phyloP scores from a whole-genome alignment of 2,888 invertebrate genomes.

The Ganaspis brasiliensis region DNA sequence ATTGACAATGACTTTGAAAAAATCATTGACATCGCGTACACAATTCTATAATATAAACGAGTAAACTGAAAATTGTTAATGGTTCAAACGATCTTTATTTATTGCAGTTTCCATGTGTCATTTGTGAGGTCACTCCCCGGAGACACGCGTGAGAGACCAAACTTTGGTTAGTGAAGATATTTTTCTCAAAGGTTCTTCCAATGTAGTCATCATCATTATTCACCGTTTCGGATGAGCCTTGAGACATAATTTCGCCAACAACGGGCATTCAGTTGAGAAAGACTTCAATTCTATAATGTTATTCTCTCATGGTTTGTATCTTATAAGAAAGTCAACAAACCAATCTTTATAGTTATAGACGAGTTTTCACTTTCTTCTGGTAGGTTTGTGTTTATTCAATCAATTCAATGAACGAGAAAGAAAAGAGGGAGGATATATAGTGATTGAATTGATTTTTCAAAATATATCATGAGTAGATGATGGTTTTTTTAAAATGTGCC shows the following conservation, averaged over 20 bases:
- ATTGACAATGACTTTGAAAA: constrained; percentile 55
- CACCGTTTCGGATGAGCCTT: constrained; percentile 29
- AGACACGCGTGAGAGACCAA: constrained; percentile 53
- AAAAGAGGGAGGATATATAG: too few relatives aligned
- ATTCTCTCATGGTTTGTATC: constrained; percentile 10
- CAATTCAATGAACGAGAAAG: too few relatives aligned
- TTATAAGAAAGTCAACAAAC: constrained; percentile 30
- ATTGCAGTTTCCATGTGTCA: constrained; percentile 57
- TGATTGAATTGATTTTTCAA: too few relatives aligned
- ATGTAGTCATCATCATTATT: constrained; percentile 44
- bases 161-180: constrained; percentile 54
- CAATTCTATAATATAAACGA: constrained; percentile 4
- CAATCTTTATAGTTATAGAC: background rate
- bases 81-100: constrained; percentile 54
- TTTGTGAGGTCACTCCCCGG: constrained; percentile 57
- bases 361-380: too few relatives aligned
- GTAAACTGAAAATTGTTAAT: constrained; percentile 53
- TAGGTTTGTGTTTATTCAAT: too few relatives aligned
- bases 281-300: constrained; percentile 24
- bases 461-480: too few relatives aligned
- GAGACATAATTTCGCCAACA: constrained; percentile 34
- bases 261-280: constrained; percentile 19
- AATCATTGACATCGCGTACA: constrained; percentile 44
- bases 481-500: too few relatives aligned
- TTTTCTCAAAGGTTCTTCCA: constrained; percentile 50